phyloP scores from a whole-genome alignment of 2,888 invertebrate species.

The Lutraria lutraria region DNA sequence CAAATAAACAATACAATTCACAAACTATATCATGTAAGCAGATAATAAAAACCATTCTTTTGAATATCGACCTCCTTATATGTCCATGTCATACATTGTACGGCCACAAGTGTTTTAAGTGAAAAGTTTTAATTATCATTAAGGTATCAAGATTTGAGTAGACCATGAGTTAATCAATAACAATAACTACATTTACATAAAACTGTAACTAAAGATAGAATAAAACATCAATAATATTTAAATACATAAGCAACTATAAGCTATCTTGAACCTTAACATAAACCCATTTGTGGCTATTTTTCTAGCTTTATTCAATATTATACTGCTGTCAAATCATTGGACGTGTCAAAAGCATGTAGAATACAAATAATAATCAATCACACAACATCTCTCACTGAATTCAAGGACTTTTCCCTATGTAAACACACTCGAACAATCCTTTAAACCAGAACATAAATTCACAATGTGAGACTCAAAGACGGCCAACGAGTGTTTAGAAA shows the following conservation, averaged over 20 bases:
- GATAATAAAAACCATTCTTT: neutral
- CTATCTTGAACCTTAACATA: neutral
- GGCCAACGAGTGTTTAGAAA: neutral
- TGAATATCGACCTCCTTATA: too few relatives aligned
- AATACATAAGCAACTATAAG: neutral
- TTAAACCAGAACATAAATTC: neutral
- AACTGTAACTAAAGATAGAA: neutral
- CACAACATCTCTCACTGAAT: neutral
- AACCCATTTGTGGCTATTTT: neutral
- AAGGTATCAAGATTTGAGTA: neutral
- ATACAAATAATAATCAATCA: conserved; percentile 9
- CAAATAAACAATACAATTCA: neutral
- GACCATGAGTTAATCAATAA: neutral
- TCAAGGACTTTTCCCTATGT: conserved; percentile 8
- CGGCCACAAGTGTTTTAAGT: neutral
- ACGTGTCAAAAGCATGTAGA: neutral
- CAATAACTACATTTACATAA: neutral
- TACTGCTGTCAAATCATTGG: neutral
- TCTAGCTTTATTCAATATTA: neutral
- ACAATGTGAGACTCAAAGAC: neutral
- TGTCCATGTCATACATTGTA: too few relatives aligned
- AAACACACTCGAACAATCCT: neutral
- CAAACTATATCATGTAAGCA: neutral
- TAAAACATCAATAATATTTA: conserved; percentile 3
- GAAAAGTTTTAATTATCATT: neutral